phyloP scores from a whole-genome alignment of 2,888 invertebrate species.

The Phalera bucephala region DNA sequence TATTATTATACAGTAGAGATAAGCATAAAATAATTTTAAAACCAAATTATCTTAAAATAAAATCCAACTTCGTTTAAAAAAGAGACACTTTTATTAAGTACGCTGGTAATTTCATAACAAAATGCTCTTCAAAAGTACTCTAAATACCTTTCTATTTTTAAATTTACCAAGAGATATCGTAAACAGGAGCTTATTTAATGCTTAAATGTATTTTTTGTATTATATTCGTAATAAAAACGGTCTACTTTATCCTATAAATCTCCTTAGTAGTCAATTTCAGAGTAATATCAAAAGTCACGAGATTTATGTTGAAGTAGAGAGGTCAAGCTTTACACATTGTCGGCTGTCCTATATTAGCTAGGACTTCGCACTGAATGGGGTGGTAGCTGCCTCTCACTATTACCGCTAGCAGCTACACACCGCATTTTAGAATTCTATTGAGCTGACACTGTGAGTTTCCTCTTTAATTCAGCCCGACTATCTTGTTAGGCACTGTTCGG shows the following conservation, averaged over 20 bases:
- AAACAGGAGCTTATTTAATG: no score
- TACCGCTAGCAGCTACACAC: slow-evolving; percentile 6
- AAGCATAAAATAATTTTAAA: no score
- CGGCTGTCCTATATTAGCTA: slow-evolving; percentile 19
- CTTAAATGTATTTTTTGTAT: no score
- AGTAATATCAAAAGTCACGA: slow-evolving; percentile 5
- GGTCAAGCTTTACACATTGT: slow-evolving; percentile 12
- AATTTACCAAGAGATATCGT: no score
- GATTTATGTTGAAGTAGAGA: slow-evolving; percentile 16
- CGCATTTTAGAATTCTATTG: slow-evolving; percentile 25
- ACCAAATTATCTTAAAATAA: no score
- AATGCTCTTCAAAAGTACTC: no score
- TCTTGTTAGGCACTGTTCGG: slow-evolving; percentile 9
- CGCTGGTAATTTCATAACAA: no score
- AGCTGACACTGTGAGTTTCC: slow-evolving; percentile 17
- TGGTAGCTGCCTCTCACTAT: slow-evolving; percentile 7
- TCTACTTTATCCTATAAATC: background rate
- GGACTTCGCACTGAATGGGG: slow-evolving; percentile 2
- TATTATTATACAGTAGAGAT: no score
- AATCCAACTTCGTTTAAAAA: no score
- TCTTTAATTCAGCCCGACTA: slow-evolving; percentile 20
- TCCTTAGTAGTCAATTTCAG: background rate
- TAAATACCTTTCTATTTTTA: no score
- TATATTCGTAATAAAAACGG: no score
- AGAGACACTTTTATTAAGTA: no score